These are phyloP conservation scores for Physocephala rufipes DNA, from an alignment of 2,888 invertebrate genomes.

Conservation along the genomic window DNA sequence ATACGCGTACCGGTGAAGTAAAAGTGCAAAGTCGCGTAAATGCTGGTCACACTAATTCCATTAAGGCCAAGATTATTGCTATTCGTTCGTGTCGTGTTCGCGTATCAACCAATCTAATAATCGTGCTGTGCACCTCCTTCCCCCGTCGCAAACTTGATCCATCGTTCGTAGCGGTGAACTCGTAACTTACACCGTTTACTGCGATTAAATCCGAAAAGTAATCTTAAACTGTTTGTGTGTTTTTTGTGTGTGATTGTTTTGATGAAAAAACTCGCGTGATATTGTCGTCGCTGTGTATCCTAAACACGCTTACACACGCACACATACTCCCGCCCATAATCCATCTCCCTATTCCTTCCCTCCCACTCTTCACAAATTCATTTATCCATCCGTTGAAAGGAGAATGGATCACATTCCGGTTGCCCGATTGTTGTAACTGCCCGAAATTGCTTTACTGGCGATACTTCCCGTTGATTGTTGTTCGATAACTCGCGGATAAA, in stretches of 20 bases:
- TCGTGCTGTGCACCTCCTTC: background rate
- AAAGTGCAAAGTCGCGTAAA: too few species aligned
- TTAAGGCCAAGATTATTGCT: background rate
- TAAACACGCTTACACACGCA: background rate
- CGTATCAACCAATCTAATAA: background rate
- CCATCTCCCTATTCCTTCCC: background rate
- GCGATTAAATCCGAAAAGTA: too few species aligned
- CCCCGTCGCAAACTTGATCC: background rate
- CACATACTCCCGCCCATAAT: background rate
- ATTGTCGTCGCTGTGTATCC: background rate
- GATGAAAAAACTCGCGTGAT: background rate
- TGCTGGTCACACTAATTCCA: too few species aligned
- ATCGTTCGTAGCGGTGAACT: too few species aligned
- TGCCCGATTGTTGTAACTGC: conserved; percentile 5
- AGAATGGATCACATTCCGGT: conserved; percentile 32
- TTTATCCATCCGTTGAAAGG: too few species aligned
- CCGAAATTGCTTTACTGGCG: too few species aligned
- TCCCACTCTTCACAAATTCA: background rate
- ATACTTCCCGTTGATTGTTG: background rate
- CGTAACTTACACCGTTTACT: too few species aligned
- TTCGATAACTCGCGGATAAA: conserved; percentile 15
- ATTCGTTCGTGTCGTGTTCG: background rate
- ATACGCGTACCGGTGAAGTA: conserved; percentile 30
- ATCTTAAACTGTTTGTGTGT: too few species aligned
- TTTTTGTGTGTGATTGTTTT: too few species aligned